Evolutionary conservation across 1,140 invertebrate species (phyloP).

Genomic region (Anoplophora glabripennis): DNA sequence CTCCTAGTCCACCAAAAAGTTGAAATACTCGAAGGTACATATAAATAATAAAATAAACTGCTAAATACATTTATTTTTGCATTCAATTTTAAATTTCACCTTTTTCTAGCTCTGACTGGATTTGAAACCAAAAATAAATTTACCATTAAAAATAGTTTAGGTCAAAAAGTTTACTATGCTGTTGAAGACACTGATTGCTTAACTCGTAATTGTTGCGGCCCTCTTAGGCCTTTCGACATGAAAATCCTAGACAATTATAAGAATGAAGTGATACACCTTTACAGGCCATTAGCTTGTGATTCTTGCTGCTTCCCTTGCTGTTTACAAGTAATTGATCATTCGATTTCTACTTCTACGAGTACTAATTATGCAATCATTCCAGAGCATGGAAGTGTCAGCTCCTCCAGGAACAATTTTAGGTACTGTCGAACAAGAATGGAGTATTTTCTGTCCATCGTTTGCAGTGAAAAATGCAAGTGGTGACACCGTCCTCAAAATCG

Average conservation of each 20-base stretch:
- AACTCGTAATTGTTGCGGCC: conserved; percentile 74
- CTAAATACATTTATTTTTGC: background rate
- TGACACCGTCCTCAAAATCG: conserved; percentile 74
- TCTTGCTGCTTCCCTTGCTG: conserved; percentile 82
- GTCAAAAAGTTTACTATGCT: conserved; percentile 82
- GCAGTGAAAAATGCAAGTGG: conserved; percentile 74
- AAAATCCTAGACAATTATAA: conserved; percentile 75
- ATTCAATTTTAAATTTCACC: background rate
- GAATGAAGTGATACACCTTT: conserved; percentile 76
- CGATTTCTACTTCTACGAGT: background rate
- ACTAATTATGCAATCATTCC: conserved; percentile 17
- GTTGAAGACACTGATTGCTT: conserved; percentile 81
- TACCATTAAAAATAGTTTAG: conserved; percentile 70
- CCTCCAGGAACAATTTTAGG: conserved; percentile 74
- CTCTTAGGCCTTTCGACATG: conserved; percentile 79
- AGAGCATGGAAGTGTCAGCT: conserved; percentile 68
- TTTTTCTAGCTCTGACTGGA: conserved; percentile 61
- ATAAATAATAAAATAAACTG: background rate
- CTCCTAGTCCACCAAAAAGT: conserved; percentile 86
- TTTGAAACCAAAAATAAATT: conserved; percentile 92
- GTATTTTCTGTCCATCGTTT: conserved; percentile 73
- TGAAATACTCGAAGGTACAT: conserved; percentile 74
- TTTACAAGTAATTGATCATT: conserved; percentile 63
- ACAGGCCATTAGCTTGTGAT: conserved; percentile 73
- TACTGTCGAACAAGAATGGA: conserved; percentile 82